Conservation (phyloP, 2,888 invertebrate species). For the Pelosia muscerda region DNA sequence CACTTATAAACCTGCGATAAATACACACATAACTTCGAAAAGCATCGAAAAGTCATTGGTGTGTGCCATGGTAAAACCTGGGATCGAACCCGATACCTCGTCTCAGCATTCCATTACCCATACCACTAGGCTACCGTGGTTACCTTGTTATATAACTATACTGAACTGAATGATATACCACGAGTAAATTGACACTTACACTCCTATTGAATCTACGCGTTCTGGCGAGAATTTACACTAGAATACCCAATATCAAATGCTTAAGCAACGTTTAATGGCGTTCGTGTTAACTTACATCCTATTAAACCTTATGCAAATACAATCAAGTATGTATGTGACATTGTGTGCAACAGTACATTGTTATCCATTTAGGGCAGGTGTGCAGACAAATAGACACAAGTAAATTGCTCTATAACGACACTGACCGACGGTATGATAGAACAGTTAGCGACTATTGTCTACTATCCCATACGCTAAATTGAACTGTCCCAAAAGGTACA, state of each 20-base stretch:
- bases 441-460: slow-evolving; percentile 67
- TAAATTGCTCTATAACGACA: slow-evolving; percentile 52
- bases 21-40: too few species aligned
- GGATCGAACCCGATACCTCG: too few species aligned
- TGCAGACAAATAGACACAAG: slow-evolving; percentile 41
- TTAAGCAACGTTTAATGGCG: background rate
- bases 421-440: slow-evolving; percentile 60
- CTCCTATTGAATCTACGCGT: too few species aligned
- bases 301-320: slow-evolving; percentile 1
- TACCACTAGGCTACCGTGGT: too few species aligned
- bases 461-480: slow-evolving; percentile 67
- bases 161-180: too few species aligned
- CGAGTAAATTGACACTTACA: too few species aligned
- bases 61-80: too few species aligned
- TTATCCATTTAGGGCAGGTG: slow-evolving; percentile 39
- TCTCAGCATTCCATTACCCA: too few species aligned
- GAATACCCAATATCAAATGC: background rate
- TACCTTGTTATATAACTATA: too few species aligned
- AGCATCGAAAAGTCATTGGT: too few species aligned
- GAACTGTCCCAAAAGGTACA: slow-evolving; percentile 55
- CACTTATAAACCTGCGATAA: too few species aligned
- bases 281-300: slow-evolving; percentile 16
- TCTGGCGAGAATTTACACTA: too few species aligned
- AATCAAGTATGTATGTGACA: slow-evolving; percentile 14
- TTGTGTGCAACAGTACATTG: slow-evolving; percentile 28